Evolutionary conservation across 2,113 vertebrate genomes (phyloP).

Genomic region (Natator depressus): DNA sequence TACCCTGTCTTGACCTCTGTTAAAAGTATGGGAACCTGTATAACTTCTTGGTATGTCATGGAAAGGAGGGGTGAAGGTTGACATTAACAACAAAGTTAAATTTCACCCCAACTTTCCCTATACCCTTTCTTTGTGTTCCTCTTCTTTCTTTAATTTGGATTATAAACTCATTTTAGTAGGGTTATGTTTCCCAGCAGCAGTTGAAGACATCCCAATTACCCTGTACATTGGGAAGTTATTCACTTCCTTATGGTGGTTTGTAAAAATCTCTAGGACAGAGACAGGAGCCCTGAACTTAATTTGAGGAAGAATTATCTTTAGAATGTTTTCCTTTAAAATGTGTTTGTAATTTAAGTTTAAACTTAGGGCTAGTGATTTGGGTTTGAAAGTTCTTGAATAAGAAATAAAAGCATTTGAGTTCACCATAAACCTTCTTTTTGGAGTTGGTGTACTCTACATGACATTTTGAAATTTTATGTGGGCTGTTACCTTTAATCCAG

Average conservation of each 20-base stretch:
- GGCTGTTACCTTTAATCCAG: not conserved
- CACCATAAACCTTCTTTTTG: not conserved
- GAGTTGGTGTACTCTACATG: not conserved
- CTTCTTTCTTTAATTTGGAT: not conserved
- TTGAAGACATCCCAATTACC: not conserved
- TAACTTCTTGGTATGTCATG: not conserved
- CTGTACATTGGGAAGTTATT: not conserved
- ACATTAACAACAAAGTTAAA: not conserved
- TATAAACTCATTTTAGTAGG: not conserved
- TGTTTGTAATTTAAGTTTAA: not conserved
- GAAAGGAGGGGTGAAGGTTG: not conserved
- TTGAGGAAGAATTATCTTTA: not conserved
- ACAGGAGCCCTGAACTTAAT: not conserved
- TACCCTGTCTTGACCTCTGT: not conserved
- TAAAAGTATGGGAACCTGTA: not conserved
- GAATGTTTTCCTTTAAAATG: not conserved
- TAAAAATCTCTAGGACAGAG: not conserved
- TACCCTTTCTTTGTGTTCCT: not conserved
- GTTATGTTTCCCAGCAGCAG: not conserved
- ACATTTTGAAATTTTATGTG: not conserved
- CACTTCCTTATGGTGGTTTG: not conserved
- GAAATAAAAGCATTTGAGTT: not conserved
- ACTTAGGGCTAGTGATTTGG: not conserved
- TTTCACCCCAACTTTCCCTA: not conserved
- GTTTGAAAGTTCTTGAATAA: not conserved